Base-by-base conservation (phyloP, 2,113 vertebrate species). In the Piprites chloris region DNA sequence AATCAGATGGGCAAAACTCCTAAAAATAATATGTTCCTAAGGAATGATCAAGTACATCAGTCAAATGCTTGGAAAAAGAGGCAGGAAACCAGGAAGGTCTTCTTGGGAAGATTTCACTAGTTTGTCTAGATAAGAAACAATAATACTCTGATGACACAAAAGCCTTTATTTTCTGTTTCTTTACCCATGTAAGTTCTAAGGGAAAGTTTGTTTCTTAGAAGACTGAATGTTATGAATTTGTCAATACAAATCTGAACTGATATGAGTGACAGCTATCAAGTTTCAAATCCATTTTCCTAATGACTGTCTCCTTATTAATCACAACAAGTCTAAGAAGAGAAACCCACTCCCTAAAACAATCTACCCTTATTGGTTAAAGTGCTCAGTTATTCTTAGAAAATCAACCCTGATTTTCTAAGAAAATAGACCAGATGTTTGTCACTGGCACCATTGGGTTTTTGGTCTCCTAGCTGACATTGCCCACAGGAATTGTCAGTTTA, bases 341-440 rank as follows among this genome's bases (percentile, higher is more conserved):
- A 7, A 79, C 9, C 10, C 22, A 27, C 46, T 75, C 5, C 4
- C n/a, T 47, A 53, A 91, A 94, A 79, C 53, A 69, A 79, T 76
- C 53, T 52, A 41, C 62, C 71, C 14, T 2, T 1, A 3, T 15
- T 39, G 33, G 33, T 77, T 93, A 63, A 42, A 59, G 35, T 26
- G 12, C 6, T 88, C 44, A 52, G 41, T 76, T 90, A 59, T 79
- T 87, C 52, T 85, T 91, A 85, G 77, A 91, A 87, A 85, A 89
- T 87, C 63, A 74, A 15, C 53, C 4, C 13, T 77, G 39, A 71
- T 95, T 95, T 95, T 96, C 73, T 85, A 93, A 85, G 87, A 89
- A 95, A 94, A 85, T 20, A 59, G 35, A 74, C 13, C 55, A 67
- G 42, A 37, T 55, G 23, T 19, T 94, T 58, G 47, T 71, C 7